Percentiles rank a stretch among this genome's conserved stretches.
Evolutionary conservation across 2,888 invertebrate genomes (phyloP).

Genomic region (Plebejus anna): DNA sequence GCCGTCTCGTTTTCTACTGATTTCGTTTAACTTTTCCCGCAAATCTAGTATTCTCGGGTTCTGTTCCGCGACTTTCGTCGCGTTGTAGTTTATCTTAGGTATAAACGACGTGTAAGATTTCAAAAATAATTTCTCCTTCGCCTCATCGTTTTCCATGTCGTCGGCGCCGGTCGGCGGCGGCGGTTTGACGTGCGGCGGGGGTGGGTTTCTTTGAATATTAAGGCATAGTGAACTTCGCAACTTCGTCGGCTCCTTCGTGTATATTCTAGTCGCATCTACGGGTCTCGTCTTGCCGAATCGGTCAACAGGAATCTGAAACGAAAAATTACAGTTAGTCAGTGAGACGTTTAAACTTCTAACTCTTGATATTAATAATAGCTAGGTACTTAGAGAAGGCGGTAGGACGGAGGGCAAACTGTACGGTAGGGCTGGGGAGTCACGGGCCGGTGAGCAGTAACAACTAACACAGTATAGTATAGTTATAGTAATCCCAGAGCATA

Average conservation of each 20-base stretch:
- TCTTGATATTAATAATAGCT: not conserved
- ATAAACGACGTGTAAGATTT: constrained; percentile 65
- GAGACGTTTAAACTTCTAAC: not conserved
- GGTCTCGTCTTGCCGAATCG: constrained; percentile 69
- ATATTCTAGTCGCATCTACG: constrained; percentile 60
- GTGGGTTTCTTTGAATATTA: constrained; percentile 49
- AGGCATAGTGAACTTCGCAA: constrained; percentile 53
- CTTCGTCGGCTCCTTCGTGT: constrained; percentile 56
- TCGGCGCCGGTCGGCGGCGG: constrained; percentile 40
- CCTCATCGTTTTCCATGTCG: constrained; percentile 51
- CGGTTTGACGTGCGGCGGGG: constrained; percentile 45
- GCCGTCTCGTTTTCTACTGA: constrained; percentile 66
- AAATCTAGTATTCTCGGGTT: constrained; percentile 72
- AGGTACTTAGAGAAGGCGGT: not conserved
- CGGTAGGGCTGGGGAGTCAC: not conserved
- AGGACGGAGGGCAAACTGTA: not conserved
- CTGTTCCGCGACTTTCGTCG: constrained; percentile 67
- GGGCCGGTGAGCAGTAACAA: not conserved
- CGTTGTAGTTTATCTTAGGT: constrained; percentile 69
- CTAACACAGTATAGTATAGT: not conserved
- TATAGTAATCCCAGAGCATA: too few species aligned
- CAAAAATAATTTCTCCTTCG: constrained; percentile 58
- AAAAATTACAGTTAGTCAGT: constrained; percentile 33
- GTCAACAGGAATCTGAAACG: constrained; percentile 72
- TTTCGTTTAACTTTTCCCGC: constrained; percentile 70